Base-by-base conservation (phyloP, 2,113 vertebrate genomes). In the Chiloscyllium plagiosum region DNA sequence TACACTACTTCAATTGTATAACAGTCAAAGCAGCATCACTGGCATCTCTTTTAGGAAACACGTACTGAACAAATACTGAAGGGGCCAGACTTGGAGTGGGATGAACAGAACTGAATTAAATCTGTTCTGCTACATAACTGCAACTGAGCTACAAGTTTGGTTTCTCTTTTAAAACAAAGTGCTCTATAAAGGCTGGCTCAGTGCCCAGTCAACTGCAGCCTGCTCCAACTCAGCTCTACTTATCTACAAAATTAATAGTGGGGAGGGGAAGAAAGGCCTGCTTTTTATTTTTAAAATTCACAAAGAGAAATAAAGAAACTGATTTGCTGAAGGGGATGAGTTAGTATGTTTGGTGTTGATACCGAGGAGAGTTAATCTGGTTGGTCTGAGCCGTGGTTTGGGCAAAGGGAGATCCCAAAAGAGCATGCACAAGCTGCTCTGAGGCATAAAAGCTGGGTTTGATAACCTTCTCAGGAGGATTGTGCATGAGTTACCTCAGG, bases 311-410 rank as follows among this genome's bases (percentile, higher is more conserved):
- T 70, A 95, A 76, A 72, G 69, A 47, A 47, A 95, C 68, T 50
- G 68, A 24, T 76, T 95, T 95, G 94, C 94, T 95, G 94, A 95
- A 95, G 94, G 94, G 94, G 94, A 95, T 95, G 69, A 95, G 96
- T 96, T 96, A 96, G 96, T 96, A 97, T 97, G 97, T 97, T 97
- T 96, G 96, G 96, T 96, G 97, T 96, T 97, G 97, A 97, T 97
- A 97, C 96, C 96, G 97, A 7, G 96, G 95, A 96, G 97, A 96
- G 97, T 97, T 97, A 97, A 97, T 96, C 96, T 96, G 96, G 5
- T 86, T 96, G 97, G 96, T 96, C 97, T 96, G 96, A 96, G 97
- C 96, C 4, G 96, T 97, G 97, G 97, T 97, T 96, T 97, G 97
- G 97, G 97, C 22, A 97, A 96, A 96, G 96, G 96, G 96, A 93